These are phyloP conservation scores for Crotophaga sulcirostris DNA, from an alignment of 2,113 vertebrate genomes.

Conservation along the genomic window DNA sequence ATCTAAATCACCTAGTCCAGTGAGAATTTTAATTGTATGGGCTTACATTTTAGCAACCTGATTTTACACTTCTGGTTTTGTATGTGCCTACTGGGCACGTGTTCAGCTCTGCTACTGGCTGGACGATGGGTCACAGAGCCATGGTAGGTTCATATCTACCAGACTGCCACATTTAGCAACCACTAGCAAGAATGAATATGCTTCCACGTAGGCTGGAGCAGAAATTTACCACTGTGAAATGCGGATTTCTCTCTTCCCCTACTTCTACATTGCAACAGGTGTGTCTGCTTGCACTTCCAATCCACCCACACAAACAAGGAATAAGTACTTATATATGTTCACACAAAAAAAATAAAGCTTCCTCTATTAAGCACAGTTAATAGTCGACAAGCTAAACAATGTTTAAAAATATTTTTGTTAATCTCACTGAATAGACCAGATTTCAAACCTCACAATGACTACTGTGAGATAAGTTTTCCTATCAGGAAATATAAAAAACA, in stretches of 20 bases:
- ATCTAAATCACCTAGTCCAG: neutral
- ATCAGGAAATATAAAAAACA: neutral
- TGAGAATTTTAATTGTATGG: neutral
- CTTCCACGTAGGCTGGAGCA: neutral
- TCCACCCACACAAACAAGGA: neutral
- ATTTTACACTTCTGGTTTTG: neutral
- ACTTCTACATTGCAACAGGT: neutral
- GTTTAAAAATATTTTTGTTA: neutral
- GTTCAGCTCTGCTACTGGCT: neutral
- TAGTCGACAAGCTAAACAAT: neutral
- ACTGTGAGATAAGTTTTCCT: neutral
- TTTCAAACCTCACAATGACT: neutral
- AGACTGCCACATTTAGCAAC: neutral
- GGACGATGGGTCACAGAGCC: accelerated
- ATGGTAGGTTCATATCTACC: neutral
- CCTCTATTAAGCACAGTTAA: neutral
- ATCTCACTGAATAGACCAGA: neutral
- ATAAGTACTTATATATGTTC: neutral
- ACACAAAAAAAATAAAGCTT: neutral
- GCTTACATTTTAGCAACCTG: neutral
- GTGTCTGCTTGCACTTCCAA: neutral
- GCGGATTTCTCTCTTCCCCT: neutral
- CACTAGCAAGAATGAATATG: neutral
- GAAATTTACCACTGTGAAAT: neutral
- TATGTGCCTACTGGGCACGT: neutral